These are phyloP conservation scores for Tortricodes alternella DNA, from an alignment of 2,888 invertebrate genomes.

Conservation along the genomic window DNA sequence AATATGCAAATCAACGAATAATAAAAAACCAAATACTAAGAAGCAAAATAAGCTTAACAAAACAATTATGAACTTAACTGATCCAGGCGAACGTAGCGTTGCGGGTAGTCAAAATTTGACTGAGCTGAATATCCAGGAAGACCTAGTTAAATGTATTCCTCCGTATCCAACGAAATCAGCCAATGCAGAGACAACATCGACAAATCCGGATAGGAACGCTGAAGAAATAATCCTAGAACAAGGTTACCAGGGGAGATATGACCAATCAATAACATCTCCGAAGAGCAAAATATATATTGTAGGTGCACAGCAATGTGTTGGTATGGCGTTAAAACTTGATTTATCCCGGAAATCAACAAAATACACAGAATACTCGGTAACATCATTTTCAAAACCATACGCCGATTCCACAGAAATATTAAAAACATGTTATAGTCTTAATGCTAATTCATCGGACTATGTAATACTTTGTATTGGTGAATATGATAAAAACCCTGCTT, in stretches of 20 bases:
- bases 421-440: not conserved
- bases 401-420: slow-evolving; percentile 11
- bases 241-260: not conserved
- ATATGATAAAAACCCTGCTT: slow-evolving; percentile 14
- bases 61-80: not conserved
- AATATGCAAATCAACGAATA: not conserved
- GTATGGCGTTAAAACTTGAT: slow-evolving; percentile 4
- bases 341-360: not conserved
- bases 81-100: not conserved
- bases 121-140: too few species aligned
- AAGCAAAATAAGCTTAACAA: not conserved
- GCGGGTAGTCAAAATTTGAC: too few species aligned
- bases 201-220: not conserved
- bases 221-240: not conserved
- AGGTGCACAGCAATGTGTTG: slow-evolving; percentile 18
- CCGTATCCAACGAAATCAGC: too few species aligned
- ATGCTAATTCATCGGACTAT: not conserved
- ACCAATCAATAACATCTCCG: not conserved
- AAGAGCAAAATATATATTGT: slow-evolving; percentile 5
- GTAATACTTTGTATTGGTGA: slow-evolving; percentile 13
- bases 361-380: slow-evolving; percentile 5
- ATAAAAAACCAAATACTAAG: not conserved
- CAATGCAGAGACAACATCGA: too few species aligned
- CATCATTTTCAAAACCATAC: slow-evolving; percentile 5
- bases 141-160: too few species aligned